A percentile compares a stretch with the other conserved stretches of the same genome.
These are phyloP conservation scores for Mamestra brassicae DNA, from an alignment of 2,888 invertebrate species.

Conservation along the genomic window DNA sequence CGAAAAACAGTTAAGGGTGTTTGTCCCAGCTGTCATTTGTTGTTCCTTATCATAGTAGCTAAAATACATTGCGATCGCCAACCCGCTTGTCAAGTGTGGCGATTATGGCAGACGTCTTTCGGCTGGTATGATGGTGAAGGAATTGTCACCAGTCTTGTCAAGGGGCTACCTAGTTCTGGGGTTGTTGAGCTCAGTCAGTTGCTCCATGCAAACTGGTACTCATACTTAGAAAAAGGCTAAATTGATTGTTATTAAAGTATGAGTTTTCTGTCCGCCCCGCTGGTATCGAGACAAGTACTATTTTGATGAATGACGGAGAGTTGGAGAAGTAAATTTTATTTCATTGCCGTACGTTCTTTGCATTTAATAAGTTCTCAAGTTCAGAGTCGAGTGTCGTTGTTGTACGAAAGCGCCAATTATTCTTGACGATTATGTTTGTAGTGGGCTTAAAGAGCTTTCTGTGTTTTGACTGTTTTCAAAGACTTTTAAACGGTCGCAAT, in stretches of 20 bases:
- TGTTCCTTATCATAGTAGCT: too few species aligned
- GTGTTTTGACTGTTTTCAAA: conserved; percentile 52
- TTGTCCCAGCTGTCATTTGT: too few species aligned
- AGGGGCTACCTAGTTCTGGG: too few species aligned
- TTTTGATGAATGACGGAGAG: conserved; percentile 55
- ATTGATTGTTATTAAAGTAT: not conserved
- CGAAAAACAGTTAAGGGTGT: too few species aligned
- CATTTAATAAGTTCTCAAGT: conserved; percentile 55
- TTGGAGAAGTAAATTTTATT: conserved; percentile 56
- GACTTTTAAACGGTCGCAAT: conserved; percentile 34
- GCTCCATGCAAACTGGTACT: too few species aligned
- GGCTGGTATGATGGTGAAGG: too few species aligned
- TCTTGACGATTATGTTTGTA: conserved; percentile 49
- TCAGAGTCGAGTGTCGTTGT: conserved; percentile 49
- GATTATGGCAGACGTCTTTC: too few species aligned
- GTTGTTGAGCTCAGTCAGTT: too few species aligned
- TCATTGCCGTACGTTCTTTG: conserved; percentile 55
- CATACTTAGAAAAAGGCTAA: too few species aligned
- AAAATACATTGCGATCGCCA: too few species aligned
- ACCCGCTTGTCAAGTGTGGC: too few species aligned
- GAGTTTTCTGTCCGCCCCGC: not conserved
- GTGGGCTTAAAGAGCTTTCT: conserved; percentile 44
- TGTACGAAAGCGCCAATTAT: conserved; percentile 57
- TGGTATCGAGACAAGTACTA: conserved; percentile 40
- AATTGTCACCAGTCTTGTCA: too few species aligned